Base-by-base conservation (phyloP, 2,888 invertebrate genomes). In the Sinohyriopsis cumingii region DNA sequence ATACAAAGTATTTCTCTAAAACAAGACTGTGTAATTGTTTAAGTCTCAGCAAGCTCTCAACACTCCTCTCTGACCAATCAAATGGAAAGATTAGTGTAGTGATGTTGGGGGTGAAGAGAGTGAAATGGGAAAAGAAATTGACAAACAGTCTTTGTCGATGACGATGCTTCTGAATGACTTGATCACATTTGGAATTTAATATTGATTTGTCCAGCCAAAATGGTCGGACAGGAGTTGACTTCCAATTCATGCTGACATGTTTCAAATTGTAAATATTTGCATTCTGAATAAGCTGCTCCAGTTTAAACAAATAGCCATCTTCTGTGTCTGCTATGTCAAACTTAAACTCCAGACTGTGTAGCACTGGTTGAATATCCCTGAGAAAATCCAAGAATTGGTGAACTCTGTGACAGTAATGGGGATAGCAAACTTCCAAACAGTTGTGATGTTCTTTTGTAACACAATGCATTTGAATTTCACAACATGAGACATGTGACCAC, bases 271-370 rank as follows among this genome's bases (percentile, higher is more conserved):
- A 77, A 18, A 80, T 82, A 22, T 79, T 79, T 18, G 83, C 72
- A 9, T 77, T 73, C 28, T 72, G 71, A 55, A 87, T 76, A 28
- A 87, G 69, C 24, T 73, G 77, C 71, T 88, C 81, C 1, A 89
- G 68, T 45, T 83, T 80, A 19, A 80, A 76, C 28, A 87, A 69
- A 82, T 86, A 89, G 4, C 85, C 81, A 69, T 87, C 88, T 45
- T 82, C 79, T 20, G 77, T 68, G 69, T 89, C 86, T 6, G 81
- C 86, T 45, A 90, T 87, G 75, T 90, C 89, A 71, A 89, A 87
- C 28, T 89, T 87, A 75, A 89, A 89, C 65, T 88, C 87, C 18
- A 86, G 71, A 64, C 82, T 78, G 66, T 79, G 77, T 22, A 89
- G 67, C n/a, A 77, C 69, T 12, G 89, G 88, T 59, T 67, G 74